These are phyloP conservation scores for Orycteropus afer DNA, from an alignment of 2,113 vertebrate genomes.

Conservation along the genomic window DNA sequence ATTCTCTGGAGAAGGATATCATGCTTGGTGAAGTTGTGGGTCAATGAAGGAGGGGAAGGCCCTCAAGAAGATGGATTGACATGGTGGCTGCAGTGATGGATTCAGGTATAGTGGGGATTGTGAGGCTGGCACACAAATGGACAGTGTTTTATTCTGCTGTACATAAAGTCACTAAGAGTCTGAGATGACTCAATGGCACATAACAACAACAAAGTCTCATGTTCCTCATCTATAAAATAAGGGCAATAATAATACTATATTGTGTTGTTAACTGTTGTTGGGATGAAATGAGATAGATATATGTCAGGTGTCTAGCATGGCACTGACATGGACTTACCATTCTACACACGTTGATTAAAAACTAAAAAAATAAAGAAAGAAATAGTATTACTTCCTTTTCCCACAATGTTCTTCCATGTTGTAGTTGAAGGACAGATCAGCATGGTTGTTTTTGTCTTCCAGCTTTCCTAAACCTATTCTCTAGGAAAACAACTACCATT, in stretches of 20 bases:
- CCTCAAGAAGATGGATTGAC: too few species aligned
- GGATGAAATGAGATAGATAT: not conserved
- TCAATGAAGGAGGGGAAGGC: too few species aligned
- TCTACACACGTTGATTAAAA: not conserved
- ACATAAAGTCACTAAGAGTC: too few species aligned
- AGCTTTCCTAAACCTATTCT: not conserved
- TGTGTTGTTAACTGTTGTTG: not conserved
- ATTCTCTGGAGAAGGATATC: too few species aligned
- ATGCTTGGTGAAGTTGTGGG: too few species aligned
- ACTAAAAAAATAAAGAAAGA: not conserved
- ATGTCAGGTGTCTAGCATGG: not conserved
- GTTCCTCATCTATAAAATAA: conserved; percentile 1
- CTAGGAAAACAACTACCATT: not conserved
- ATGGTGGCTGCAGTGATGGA: too few species aligned
- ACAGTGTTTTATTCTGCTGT: too few species aligned
- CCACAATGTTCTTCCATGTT: not conserved
- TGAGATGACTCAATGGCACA: too few species aligned
- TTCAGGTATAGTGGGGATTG: too few species aligned
- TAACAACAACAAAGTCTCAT: too few species aligned
- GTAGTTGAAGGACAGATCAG: not conserved
- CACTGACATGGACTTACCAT: not conserved
- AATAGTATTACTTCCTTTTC: not conserved
- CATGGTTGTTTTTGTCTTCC: not conserved
- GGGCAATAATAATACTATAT: not conserved
- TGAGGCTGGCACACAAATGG: too few species aligned